phyloP scores from a whole-genome alignment of 1,140 invertebrate species.

The Cotesia typhae region DNA sequence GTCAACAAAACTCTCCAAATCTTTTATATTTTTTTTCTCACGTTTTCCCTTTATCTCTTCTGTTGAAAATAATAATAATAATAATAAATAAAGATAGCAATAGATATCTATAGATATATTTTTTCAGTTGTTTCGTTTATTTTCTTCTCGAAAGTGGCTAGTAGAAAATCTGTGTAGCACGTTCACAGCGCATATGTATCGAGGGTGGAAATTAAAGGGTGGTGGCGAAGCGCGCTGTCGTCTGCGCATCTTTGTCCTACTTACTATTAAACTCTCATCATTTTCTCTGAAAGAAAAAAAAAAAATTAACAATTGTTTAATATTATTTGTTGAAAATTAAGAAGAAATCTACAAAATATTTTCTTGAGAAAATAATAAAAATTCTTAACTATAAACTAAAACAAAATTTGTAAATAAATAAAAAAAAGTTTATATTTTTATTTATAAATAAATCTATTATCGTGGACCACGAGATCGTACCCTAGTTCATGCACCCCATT shows the following conservation, averaged over 20 bases:
- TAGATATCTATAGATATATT: too few relatives aligned
- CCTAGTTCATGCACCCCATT: conserved; percentile 13
- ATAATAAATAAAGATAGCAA: too few relatives aligned
- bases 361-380: not conserved
- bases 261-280: conserved; percentile 20
- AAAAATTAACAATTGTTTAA: not conserved
- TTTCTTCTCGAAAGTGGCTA: not conserved
- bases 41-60: too few relatives aligned
- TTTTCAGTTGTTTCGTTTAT: not conserved
- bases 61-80: too few relatives aligned
- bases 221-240: conserved; percentile 2
- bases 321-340: not conserved
- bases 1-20: too few relatives aligned
- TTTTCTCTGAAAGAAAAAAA: conserved; percentile 5
- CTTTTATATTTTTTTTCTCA: too few relatives aligned
- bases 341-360: not conserved
- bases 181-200: conserved; percentile 2
- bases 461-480: conserved; percentile 14
- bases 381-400: not conserved
- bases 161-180: not conserved
- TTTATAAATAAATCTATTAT: conserved; percentile 8
- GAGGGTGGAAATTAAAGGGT: conserved; percentile 8
- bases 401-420: not conserved
- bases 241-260: conserved; percentile 33
- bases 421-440: not conserved